A percentile compares a stretch with the other conserved stretches of the same genome.
These are phyloP conservation scores for Drosophila asahinai DNA, from an alignment of 1,140 invertebrate species.

Conservation along the genomic window DNA sequence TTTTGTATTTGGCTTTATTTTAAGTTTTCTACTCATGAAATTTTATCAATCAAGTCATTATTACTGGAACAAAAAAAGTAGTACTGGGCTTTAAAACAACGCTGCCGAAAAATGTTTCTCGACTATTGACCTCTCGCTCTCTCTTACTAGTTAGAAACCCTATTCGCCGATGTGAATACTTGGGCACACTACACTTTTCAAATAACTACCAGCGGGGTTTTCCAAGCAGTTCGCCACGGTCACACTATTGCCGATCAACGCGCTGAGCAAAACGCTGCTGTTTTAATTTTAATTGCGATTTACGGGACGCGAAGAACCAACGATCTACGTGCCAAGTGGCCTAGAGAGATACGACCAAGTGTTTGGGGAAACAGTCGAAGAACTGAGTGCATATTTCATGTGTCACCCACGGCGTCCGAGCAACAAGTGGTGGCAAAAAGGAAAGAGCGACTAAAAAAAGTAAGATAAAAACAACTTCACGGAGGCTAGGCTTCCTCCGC, in stretches of 20 bases:
- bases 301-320: conserved; percentile 2
- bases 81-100: too few species aligned
- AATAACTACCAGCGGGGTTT: background rate
- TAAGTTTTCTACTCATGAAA: too few species aligned
- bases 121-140: too few species aligned
- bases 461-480: conserved; percentile 19
- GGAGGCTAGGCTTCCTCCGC: conserved; percentile 9
- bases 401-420: conserved; percentile 23
- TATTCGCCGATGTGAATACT: too few species aligned
- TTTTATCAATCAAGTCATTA: too few species aligned
- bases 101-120: too few species aligned
- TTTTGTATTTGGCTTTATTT: too few species aligned
- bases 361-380: conserved; percentile 6
- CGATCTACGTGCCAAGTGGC: conserved; percentile 31
- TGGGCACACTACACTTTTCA: background rate
- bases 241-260: conserved; percentile 40
- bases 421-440: conserved; percentile 47
- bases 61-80: too few species aligned
- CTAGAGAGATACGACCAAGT: conserved; percentile 8
- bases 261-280: conserved; percentile 35
- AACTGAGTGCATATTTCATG: conserved; percentile 21
- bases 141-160: too few species aligned
- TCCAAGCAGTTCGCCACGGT: background rate
- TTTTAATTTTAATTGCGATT: conserved; percentile 32
- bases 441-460: conserved; percentile 33